Evolutionary conservation across 1,140 invertebrate genomes (phyloP).

Genomic region (Drosophila burlai): DNA sequence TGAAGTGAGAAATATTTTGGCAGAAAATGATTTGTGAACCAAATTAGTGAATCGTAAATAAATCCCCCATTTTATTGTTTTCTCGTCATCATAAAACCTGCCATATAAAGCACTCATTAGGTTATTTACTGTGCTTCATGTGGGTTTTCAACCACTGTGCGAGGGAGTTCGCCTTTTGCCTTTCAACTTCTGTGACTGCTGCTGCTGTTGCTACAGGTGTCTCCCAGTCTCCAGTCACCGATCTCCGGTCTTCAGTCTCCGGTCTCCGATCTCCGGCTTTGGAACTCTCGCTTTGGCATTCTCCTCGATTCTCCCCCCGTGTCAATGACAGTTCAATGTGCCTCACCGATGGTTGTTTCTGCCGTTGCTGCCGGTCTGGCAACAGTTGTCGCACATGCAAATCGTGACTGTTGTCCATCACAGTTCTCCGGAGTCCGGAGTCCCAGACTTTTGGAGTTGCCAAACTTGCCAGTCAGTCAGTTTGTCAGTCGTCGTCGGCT

Average conservation of each 20-base stretch:
- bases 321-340: conserved; percentile 85
- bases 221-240: conserved; percentile 50
- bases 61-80: not conserved
- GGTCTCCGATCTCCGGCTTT: conserved; percentile 18
- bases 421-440: conserved; percentile 40
- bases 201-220: conserved; percentile 67
- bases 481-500: conserved; percentile 34
- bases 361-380: conserved; percentile 50
- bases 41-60: not conserved
- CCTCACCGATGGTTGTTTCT: conserved; percentile 59
- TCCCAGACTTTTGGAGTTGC: conserved; percentile 51
- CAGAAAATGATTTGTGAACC: not conserved
- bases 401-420: conserved; percentile 83
- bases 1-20: not conserved
- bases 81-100: not conserved
- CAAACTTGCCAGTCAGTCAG: conserved; percentile 68
- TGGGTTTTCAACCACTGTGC: conserved; percentile 42
- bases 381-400: conserved; percentile 84
- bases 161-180: conserved; percentile 71
- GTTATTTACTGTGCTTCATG: not conserved
- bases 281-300: conserved; percentile 49
- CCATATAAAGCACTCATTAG: conserved; percentile 4
- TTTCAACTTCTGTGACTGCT: conserved; percentile 67
- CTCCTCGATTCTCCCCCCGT: conserved; percentile 63
- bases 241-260: conserved; percentile 35